These are phyloP conservation scores for Pseudochirops corinnae DNA, from an alignment of 2,797 vertebrate species.

Conservation along the genomic window DNA sequence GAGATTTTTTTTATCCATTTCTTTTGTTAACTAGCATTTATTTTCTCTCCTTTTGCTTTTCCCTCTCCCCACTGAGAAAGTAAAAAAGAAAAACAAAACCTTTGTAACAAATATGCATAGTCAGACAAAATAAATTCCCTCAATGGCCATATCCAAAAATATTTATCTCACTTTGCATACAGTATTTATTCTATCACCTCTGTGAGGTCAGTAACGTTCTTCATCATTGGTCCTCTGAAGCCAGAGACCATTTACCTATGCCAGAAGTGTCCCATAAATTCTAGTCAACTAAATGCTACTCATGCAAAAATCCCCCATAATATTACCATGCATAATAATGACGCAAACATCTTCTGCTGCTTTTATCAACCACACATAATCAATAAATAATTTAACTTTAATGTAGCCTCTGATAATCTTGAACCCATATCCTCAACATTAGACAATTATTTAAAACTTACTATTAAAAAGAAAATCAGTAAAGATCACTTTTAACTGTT, in stretches of 20 bases:
- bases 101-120: not conserved
- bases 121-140: not conserved
- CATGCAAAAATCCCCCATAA: not conserved
- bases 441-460: not conserved
- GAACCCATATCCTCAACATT: conserved; percentile 34
- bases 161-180: not conserved
- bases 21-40: not conserved
- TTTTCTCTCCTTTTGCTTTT: not conserved
- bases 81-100: not conserved
- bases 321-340: not conserved
- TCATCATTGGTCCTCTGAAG: not conserved
- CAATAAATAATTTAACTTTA: not conserved
- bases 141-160: not conserved
- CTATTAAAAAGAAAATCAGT: conserved; percentile 29
- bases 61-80: not conserved
- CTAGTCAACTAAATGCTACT: not conserved
- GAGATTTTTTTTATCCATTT: not conserved
- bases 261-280: not conserved
- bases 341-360: not conserved
- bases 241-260: not conserved
- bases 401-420: not conserved
- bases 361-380: not conserved
- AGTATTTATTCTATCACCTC: not conserved
- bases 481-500: conserved; percentile 25
- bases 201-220: not conserved